These are phyloP conservation scores for Tylochromis polylepis DNA, from an alignment of 2,113 vertebrate species.

Conservation along the genomic window DNA sequence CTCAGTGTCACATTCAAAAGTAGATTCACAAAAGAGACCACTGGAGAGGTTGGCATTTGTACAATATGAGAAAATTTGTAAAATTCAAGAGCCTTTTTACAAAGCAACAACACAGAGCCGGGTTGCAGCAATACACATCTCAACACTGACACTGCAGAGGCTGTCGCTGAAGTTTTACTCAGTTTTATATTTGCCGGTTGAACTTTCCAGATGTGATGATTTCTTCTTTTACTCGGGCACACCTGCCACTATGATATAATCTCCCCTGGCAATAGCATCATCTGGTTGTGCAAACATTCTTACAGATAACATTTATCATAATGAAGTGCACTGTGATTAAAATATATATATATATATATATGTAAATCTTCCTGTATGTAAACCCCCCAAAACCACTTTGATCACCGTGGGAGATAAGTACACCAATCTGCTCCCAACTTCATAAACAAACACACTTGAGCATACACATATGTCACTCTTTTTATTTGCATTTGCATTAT, in stretches of 20 bases:
- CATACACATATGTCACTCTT: neutral
- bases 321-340: neutral
- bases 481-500: neutral
- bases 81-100: neutral
- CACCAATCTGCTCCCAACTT: neutral
- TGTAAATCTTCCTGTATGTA: neutral
- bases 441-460: neutral
- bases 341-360: neutral
- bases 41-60: neutral
- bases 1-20: conserved; percentile 16
- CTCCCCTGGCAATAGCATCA: neutral
- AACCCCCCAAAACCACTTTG: neutral
- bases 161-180: neutral
- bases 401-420: neutral
- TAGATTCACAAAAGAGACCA: conserved; percentile 1
- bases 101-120: neutral
- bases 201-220: neutral
- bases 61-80: neutral
- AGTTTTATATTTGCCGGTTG: neutral
- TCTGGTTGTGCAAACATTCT: neutral
- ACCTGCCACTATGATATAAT: neutral
- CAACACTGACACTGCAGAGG: neutral
- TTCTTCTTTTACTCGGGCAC: neutral
- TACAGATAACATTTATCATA: neutral
- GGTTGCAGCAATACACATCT: neutral